These are phyloP conservation scores for Oryctolagus cuniculus DNA, from an alignment of 2,113 vertebrate genomes.

Conservation along the genomic window DNA sequence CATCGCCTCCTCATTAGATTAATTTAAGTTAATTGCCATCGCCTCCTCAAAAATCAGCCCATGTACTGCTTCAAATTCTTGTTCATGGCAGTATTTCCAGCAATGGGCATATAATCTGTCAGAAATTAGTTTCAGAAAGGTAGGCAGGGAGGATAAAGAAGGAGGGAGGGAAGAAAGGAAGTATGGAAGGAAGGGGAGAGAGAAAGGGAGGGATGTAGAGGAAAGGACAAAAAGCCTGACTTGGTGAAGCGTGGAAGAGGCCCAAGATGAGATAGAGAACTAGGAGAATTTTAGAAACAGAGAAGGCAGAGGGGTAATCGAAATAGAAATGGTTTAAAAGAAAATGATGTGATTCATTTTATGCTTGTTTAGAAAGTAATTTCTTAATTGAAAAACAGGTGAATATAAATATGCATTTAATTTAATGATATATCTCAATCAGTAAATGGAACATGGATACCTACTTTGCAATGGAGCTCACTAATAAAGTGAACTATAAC, in stretches of 20 bases:
- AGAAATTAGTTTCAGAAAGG: not conserved
- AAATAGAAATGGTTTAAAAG: not conserved
- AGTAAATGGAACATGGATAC: not conserved
- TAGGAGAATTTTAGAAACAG: not conserved
- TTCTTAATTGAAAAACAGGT: not conserved
- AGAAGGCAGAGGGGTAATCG: not conserved
- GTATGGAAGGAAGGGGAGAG: not conserved
- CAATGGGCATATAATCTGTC: not conserved
- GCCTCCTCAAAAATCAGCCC: not conserved
- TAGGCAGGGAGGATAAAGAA: not conserved
- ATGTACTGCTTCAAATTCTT: not conserved
- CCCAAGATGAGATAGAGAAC: not conserved
- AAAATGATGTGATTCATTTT: not conserved
- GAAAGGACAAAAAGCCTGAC: not conserved
- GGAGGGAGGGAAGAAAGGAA: not conserved
- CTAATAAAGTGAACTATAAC: not conserved
- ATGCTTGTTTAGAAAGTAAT: not conserved
- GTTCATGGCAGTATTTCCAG: not conserved
- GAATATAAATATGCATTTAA: not conserved
- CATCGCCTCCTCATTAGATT: not conserved
- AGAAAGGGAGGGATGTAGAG: not conserved
- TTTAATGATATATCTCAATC: not conserved
- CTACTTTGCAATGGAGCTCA: not conserved
- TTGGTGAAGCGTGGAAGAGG: not conserved
- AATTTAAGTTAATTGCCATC: not conserved